Base-by-base conservation (phyloP, 2,888 invertebrate species). In the Dasysyrphus albostriatus region DNA sequence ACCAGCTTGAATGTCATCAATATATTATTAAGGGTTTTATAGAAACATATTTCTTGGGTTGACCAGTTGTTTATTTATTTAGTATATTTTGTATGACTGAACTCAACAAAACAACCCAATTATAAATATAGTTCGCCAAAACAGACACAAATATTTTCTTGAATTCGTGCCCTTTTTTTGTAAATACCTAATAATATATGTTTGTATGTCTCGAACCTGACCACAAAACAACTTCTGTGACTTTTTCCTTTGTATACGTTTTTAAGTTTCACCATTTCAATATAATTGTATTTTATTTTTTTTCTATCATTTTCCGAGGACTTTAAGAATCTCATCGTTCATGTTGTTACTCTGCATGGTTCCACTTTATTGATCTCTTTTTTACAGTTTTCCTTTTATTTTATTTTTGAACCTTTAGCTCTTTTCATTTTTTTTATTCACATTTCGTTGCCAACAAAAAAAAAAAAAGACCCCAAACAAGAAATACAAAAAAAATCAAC, bases 281-380 rank as follows among this genome's bases (percentile, higher is more conserved):
- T 32, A 10, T 58, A 16, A 0, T 32, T 47, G 10, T 70, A 14
- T 44, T 39, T 34, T 63, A 44, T 6, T 16, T 24, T 37, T 58
- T 16, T 39, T 47, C 37, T 24, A 2, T 54, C 44, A 56, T 70
- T 75, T 47, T 70, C 42, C 29, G 24, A 51, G 51, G 65, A 72
- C 76, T 32, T 14, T 56, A 70, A 19, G 44, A 42, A 67, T 61
- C 63, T 58, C 77, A 73, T 69, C 56, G 56, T 49, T 79, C 79
- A 69, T 74, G 47, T 47, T 70, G 44, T 42, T 72, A 19, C 49
- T 54, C 49, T 29, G 16, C 14, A 32, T 59, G 37, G 34, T 59
- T 34, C 59, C 37, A 63, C 65, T 42, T 74, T 32, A 58, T 39
- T 67, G 59, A 19, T 61, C 82, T 49, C 16, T 54, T 72, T 72